phyloP scores from a whole-genome alignment of 2,888 invertebrate species.

The Pristionchus japonicus region DNA sequence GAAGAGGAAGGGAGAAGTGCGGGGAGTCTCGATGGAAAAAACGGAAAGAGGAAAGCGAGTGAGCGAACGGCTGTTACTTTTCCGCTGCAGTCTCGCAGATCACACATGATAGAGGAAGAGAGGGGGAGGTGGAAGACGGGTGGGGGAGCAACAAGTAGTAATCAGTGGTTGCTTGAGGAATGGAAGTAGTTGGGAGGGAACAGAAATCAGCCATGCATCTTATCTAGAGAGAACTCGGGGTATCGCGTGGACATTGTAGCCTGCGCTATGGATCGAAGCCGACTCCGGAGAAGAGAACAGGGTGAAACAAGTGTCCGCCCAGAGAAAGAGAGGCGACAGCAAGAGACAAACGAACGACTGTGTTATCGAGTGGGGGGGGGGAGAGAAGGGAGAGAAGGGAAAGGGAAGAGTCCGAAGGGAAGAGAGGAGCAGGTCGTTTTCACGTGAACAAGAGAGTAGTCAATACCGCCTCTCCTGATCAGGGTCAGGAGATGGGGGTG shows the following conservation, averaged over 20 bases:
- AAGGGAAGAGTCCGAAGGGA: background rate
- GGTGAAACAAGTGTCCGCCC: background rate
- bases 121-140: background rate
- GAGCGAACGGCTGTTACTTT: background rate
- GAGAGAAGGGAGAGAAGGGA: background rate
- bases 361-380: background rate
- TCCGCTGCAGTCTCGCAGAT: background rate
- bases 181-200: background rate
- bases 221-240: background rate
- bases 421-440: background rate
- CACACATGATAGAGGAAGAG: background rate
- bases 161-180: background rate
- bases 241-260: background rate
- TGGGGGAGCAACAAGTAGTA: background rate
- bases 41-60: background rate
- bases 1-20: background rate
- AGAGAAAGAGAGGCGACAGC: slow-evolving; percentile 28
- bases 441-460: slow-evolving; percentile 20
- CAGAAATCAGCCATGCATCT: background rate
- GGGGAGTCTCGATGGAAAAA: background rate
- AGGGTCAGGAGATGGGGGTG: background rate
- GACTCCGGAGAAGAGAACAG: background rate
- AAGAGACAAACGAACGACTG: slow-evolving; percentile 17
- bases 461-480: slow-evolving; percentile 22
- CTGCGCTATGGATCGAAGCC: background rate